Evolutionary conservation across 2,797 vertebrate genomes (phyloP), one percentile per base, ranked within the genome.

Genomic region (Rousettus madagascariensis): DNA sequence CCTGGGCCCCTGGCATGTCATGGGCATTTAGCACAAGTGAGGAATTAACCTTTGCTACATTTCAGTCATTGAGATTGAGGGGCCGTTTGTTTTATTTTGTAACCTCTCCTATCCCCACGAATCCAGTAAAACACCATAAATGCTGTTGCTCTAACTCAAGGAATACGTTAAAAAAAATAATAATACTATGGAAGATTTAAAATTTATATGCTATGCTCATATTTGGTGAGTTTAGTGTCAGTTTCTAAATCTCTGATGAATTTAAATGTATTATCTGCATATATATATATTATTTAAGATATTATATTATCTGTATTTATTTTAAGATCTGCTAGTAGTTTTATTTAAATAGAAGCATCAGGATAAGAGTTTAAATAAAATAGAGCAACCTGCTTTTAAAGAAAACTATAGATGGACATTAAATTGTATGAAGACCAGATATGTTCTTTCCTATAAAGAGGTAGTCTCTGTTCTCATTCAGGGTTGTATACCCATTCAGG

Each of bases 271-370:
- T 59, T 59, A 49, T 83, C 11, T 55, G 8, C 38, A 84, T 79
- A 53, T 65, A 33, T 33, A 38, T 38, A 6, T 79, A n/a, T 65
- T 78, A 83, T 61, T 93, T 53, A 55, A 55, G 24, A 43, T 71
- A 93, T 38, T 13, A 5, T 46, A 36, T 66, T 79, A 46, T 71
- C 10, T 66, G 15, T 5, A 38, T 68, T 89, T 72, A 49, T 41
- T 11, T 61, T 86, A 49, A 59, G 28, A 17, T 63, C 82, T 0
- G 0, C 49, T 80, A 51, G 8, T 65, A 49, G 30, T 77, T 90
- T 86, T 86, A 53, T 57, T 91, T 89, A 90, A 94, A 66, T 24
- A 72, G n/a, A 92, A 77, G 9, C 57, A 65, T 86, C 57, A 49
- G 53, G 43, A 38, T 93, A 66, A 66, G 24, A 55, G 51, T 24